phyloP scores from a whole-genome alignment of 2,797 vertebrate species.

The Sternotherus odoratus region DNA sequence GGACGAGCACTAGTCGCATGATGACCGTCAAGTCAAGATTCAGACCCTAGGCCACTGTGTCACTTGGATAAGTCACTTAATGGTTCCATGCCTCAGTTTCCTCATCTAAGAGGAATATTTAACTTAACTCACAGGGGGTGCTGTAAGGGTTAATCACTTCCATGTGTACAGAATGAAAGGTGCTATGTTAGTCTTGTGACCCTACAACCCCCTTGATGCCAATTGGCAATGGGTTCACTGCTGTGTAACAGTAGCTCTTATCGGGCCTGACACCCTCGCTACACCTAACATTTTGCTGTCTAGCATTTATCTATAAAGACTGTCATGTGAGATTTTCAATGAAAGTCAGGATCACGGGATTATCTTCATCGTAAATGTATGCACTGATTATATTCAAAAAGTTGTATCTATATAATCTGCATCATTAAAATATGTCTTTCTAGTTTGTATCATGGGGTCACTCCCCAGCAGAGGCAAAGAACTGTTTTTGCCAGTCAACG shows the following conservation, averaged over 20 bases:
- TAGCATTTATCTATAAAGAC: neutral
- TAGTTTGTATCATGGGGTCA: no score
- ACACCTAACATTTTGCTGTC: neutral
- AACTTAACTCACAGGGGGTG: slow-evolving; percentile 56
- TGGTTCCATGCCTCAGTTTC: slow-evolving; percentile 60
- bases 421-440: no score
- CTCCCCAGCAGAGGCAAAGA: no score
- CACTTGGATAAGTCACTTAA: slow-evolving; percentile 69
- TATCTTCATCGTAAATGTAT: neutral
- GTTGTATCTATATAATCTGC: no score
- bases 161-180: slow-evolving; percentile 34
- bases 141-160: slow-evolving; percentile 66
- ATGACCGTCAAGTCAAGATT: slow-evolving; percentile 48
- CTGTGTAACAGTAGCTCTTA: neutral
- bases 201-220: neutral
- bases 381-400: neutral
- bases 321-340: neutral
- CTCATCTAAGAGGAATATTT: slow-evolving; percentile 56
- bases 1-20: slow-evolving; percentile 37
- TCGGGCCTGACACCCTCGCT: neutral
- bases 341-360: neutral
- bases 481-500: no score
- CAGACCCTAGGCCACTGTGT: slow-evolving; percentile 56
- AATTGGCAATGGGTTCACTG: neutral
- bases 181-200: neutral